phyloP scores from a whole-genome alignment of 1,140 invertebrate genomes.

The Cyphomyrmex costatus region DNA sequence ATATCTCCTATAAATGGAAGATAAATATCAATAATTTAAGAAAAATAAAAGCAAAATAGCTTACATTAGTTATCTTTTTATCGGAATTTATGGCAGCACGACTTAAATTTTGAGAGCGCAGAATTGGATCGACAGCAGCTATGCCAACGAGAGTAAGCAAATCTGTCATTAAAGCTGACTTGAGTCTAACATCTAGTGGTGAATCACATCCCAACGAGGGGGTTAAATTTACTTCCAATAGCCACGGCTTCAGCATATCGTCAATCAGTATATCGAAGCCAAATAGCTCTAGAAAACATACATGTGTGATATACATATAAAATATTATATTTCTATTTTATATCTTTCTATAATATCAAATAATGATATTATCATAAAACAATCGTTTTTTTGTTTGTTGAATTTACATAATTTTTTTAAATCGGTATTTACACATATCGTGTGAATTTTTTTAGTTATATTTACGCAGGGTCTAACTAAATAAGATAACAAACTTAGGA shows the following conservation, averaged over 20 bases:
- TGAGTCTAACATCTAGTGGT: conserved; percentile 96
- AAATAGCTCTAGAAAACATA: conserved; percentile 92
- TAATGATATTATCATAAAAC: background rate
- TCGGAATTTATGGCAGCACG: conserved; percentile 75
- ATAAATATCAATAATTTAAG: conserved; percentile 7
- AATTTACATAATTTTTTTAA: background rate
- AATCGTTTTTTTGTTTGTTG: background rate
- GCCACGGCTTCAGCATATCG: conserved; percentile 96
- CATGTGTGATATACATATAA: conserved; percentile 4
- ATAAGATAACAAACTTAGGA: too few relatives aligned
- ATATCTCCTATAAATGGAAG: background rate
- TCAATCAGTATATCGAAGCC: conserved; percentile 99
- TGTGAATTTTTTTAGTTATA: too few relatives aligned
- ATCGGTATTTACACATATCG: too few relatives aligned
- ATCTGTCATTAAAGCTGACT: conserved; percentile 96
- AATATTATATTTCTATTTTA: background rate
- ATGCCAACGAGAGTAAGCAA: conserved; percentile 96
- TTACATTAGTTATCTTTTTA: conserved; percentile 81
- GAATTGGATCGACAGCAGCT: conserved; percentile 91
- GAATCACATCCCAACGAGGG: conserved; percentile 97
- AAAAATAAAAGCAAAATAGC: conserved; percentile 46
- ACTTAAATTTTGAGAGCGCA: conserved; percentile 86
- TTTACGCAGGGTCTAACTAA: too few relatives aligned
- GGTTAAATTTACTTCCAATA: conserved; percentile 97
- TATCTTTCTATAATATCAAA: background rate